A percentile compares a stretch with the other conserved stretches of the same genome.
Evolutionary conservation across 2,797 vertebrate genomes (phyloP).

Genomic region (Typhlichthys subterraneus): DNA sequence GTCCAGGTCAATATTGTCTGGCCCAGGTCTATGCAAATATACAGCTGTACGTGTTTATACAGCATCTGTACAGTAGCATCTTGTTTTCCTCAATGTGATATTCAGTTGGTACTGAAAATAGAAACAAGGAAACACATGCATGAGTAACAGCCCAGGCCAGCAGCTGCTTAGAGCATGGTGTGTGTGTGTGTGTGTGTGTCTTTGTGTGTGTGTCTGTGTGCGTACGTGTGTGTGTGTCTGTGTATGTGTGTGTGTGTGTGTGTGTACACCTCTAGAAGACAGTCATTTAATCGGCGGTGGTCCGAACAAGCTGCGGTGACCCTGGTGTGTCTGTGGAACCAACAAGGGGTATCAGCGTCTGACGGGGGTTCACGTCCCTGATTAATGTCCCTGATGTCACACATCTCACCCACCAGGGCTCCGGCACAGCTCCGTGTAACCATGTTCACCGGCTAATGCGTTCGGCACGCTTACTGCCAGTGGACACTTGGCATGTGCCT

Average conservation of each 20-base stretch:
- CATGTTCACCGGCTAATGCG: slow-evolving; percentile 59
- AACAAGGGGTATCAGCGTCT: slow-evolving; percentile 51
- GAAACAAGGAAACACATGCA: slow-evolving; percentile 35
- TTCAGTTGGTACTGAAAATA: slow-evolving; percentile 30
- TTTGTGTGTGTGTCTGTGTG: slow-evolving; percentile 5
- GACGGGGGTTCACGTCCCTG: slow-evolving; percentile 57
- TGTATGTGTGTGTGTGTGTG: neutral
- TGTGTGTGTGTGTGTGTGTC: slow-evolving; percentile 13
- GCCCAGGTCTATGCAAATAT: no score
- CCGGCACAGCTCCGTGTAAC: slow-evolving; percentile 42
- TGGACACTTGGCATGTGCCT: no score
- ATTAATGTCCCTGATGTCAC: slow-evolving; percentile 63
- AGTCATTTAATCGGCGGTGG: slow-evolving; percentile 49
- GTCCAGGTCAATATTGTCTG: neutral
- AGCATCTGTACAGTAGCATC: slow-evolving; percentile 1
- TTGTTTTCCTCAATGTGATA: slow-evolving; percentile 29
- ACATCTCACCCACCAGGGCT: slow-evolving; percentile 57
- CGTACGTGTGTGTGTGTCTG: neutral
- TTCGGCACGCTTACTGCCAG: slow-evolving; percentile 34
- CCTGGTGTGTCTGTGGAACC: slow-evolving; percentile 69
- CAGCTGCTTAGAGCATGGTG: slow-evolving; percentile 24
- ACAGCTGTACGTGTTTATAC: no score
- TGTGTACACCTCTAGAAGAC: slow-evolving; percentile 22
- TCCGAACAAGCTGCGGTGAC: slow-evolving; percentile 40
- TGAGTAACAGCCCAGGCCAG: slow-evolving; percentile 20